These are phyloP conservation scores for Saxidomus purpurata DNA, from an alignment of 1,140 invertebrate genomes.

Conservation along the genomic window DNA sequence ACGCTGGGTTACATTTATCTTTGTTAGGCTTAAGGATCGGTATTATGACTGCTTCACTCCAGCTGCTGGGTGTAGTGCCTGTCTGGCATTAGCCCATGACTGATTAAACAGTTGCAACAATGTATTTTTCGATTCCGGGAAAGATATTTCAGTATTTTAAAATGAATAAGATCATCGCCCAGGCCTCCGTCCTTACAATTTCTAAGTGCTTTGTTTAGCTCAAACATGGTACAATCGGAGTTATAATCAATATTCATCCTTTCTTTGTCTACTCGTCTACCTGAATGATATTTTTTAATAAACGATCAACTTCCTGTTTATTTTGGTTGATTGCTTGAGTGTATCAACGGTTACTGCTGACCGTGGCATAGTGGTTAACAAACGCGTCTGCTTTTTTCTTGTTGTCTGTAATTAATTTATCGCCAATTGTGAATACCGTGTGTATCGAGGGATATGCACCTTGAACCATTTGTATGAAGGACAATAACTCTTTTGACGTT, in stretches of 20 bases:
- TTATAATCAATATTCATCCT: background rate
- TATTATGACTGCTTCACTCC: conserved; percentile 27
- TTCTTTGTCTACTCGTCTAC: background rate
- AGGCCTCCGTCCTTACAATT: conserved; percentile 3
- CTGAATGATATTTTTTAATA: background rate
- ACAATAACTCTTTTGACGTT: background rate
- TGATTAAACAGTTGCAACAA: background rate
- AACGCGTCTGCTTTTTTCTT: background rate
- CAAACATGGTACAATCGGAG: background rate
- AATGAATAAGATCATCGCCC: conserved; percentile 12
- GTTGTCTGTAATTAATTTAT: too few relatives aligned
- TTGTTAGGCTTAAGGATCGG: conserved; percentile 23
- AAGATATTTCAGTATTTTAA: conserved; percentile 7
- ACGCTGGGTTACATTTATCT: conserved; percentile 1
- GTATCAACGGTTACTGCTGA: background rate
- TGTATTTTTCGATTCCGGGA: background rate
- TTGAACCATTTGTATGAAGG: background rate
- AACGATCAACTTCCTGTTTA: background rate
- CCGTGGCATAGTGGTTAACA: too few relatives aligned
- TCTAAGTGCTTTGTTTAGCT: background rate
- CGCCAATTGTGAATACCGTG: background rate
- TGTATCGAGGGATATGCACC: background rate
- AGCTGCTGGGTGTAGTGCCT: too few relatives aligned
- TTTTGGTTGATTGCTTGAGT: background rate
- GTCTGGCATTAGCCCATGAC: conserved; percentile 4